Evolutionary conservation across 2,888 invertebrate genomes (phyloP), one percentile per base, ranked within the genome.

Genomic region (Hybos culiciformis): DNA sequence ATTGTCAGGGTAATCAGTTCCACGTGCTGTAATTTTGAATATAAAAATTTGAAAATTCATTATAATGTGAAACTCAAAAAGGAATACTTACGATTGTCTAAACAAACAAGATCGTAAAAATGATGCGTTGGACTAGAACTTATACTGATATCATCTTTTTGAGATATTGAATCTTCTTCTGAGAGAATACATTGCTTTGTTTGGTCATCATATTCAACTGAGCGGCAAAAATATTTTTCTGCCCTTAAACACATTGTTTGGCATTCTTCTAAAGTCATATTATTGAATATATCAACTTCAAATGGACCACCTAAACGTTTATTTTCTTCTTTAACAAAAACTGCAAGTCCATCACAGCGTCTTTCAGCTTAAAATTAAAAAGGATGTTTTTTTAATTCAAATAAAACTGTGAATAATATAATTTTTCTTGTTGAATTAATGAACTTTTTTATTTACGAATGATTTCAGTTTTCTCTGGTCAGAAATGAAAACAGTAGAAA

Each of bases 291-390:
- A 59, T 88, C 88, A 29, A 86, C 85, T 64, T 88, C 87, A 60
- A 88, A 88, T 5, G 88, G 86, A 34, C 88, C 88, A 20, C 85
- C 84, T 6, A 90, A 72, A 24, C 86, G 75, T 63, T 85, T 86
- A 59, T 87, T 87, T 66, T 86, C 86, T 68, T 88, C 88, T 64
- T 88, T 88, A 24, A 90, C 83, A 58, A 88, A 90, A 8, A 88
- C 85, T 3, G 85, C 81, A 38, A 86, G 65, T 0, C 88, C 88
- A 56, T 88, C 88, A 58, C 90, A 90, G 39, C 90, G 75, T 50
- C 86, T 71, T 61, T 88, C 87, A 53, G 84, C 87, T 87, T 54
- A 38, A 58, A 59, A 45, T 43, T 50, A 39, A 24, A 41, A 44
- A 47, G 14, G 11, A 11, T 3, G 36, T 23, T 26, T n/a, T n/a